A percentile compares a stretch with the other conserved stretches of the same genome.
Evolutionary conservation across 2,797 vertebrate genomes (phyloP).

Genomic region (Acanthurus lineatus): DNA sequence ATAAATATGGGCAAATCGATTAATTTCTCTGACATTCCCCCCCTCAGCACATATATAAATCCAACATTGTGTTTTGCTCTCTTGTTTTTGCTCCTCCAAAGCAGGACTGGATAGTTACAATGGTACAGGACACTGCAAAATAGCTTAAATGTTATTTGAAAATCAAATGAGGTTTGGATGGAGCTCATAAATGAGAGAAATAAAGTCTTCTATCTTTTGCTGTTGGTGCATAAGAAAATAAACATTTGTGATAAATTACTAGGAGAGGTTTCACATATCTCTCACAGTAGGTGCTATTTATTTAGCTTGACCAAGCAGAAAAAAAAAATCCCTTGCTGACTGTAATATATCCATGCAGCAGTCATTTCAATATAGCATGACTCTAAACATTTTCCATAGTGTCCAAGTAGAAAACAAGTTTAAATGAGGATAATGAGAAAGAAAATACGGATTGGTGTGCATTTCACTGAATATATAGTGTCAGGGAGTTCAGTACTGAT

Average conservation of each 20-base stretch:
- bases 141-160: conserved; percentile 63
- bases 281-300: conserved; percentile 54
- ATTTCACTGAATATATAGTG: conserved; percentile 53
- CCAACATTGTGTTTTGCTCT: conserved; percentile 62
- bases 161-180: conserved; percentile 59
- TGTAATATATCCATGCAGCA: conserved; percentile 46
- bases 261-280: conserved; percentile 46
- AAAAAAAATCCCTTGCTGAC: conserved; percentile 30
- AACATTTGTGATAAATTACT: conserved; percentile 51
- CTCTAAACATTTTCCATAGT: conserved; percentile 30
- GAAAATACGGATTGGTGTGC: conserved; percentile 44
- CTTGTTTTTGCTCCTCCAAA: conserved; percentile 65
- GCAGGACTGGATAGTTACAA: conserved; percentile 50
- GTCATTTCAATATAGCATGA: conserved; percentile 47
- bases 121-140: conserved; percentile 55
- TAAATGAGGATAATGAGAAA: conserved; percentile 53
- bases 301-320: conserved; percentile 34
- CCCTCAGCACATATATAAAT: conserved; percentile 75
- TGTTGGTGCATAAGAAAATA: conserved; percentile 36
- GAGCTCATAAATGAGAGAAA: conserved; percentile 61
- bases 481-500: conserved; percentile 53
- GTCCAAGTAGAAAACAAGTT: conserved; percentile 30
- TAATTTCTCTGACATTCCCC: conserved; percentile 81
- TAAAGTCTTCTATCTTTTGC: conserved; percentile 44
- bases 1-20: conserved; percentile 86